Percentiles rank a stretch among this genome's conserved stretches.
phyloP scores from a whole-genome alignment of 2,888 invertebrate species.

The Drepanosiphum platanoidis region DNA sequence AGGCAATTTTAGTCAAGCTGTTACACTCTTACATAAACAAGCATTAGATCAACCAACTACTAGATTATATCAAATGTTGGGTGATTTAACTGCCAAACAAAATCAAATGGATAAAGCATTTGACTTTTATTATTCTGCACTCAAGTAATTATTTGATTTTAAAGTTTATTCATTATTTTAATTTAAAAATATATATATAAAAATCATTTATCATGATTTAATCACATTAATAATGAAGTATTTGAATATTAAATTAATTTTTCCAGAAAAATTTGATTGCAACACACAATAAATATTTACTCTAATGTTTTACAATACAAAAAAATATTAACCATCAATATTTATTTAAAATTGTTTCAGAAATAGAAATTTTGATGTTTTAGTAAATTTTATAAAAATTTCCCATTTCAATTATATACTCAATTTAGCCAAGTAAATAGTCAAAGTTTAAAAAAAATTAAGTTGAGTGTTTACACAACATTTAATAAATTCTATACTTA shows the following conservation, averaged over 20 bases:
- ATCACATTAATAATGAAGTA: neutral
- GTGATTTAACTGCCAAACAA: constrained; percentile 73
- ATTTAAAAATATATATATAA: neutral
- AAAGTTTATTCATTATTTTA: neutral
- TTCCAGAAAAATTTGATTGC: neutral
- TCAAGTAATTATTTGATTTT: constrained; percentile 69
- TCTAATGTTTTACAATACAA: neutral
- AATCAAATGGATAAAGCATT: constrained; percentile 77
- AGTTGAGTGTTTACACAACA: too few species aligned
- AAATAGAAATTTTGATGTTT: too few species aligned
- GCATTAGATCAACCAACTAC: constrained; percentile 73
- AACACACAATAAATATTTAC: neutral
- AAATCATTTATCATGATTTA: neutral
- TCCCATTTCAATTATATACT: too few species aligned
- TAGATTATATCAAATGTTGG: constrained; percentile 75
- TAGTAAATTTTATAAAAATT: too few species aligned
- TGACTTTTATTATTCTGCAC: constrained; percentile 75
- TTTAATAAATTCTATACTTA: too few species aligned
- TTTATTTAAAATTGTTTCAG: neutral
- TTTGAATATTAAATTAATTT: neutral
- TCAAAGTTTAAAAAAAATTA: too few species aligned
- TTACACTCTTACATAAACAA: constrained; percentile 76
- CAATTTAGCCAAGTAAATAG: too few species aligned
- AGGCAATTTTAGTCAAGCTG: constrained; percentile 75
- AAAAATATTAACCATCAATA: neutral